Evolutionary conservation across 2,797 vertebrate species (phyloP).

Genomic region (Sebastes elongatus): DNA sequence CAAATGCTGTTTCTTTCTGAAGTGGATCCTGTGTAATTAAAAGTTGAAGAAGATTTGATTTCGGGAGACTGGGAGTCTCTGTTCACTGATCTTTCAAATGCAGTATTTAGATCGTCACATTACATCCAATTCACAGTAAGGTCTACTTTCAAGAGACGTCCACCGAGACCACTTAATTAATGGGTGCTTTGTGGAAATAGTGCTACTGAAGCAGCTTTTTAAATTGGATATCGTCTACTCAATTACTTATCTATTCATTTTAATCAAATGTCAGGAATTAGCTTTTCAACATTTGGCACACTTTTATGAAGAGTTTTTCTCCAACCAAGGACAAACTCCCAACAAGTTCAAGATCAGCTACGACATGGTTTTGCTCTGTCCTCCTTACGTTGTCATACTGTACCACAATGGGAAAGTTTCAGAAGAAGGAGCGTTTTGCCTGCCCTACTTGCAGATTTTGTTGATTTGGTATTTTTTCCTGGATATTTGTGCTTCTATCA

Average conservation of each 20-base stretch:
- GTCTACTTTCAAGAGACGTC: conserved; percentile 10
- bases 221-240: not conserved
- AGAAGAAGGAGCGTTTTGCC: no score
- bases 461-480: no score
- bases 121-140: not conserved
- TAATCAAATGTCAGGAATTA: conserved; percentile 23
- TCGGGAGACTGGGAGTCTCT: not conserved
- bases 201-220: conserved; percentile 14
- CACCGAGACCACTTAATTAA: conserved; percentile 36
- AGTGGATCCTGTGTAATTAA: conserved; percentile 9
- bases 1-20: not conserved
- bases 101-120: conserved; percentile 11
- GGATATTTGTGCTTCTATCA: no score
- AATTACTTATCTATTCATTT: conserved; percentile 5
- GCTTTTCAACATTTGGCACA: not conserved
- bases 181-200: conserved; percentile 5
- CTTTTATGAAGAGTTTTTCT: not conserved
- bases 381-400: no score
- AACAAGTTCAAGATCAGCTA: not conserved
- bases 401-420: accelerated
- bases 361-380: no score
- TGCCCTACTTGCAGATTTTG: no score
- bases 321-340: not conserved
- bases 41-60: conserved; percentile 7
- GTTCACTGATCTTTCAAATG: conserved; percentile 18